Evolutionary conservation across 1,140 invertebrate species (phyloP).

Genomic region (Rhopalosiphum padi): DNA sequence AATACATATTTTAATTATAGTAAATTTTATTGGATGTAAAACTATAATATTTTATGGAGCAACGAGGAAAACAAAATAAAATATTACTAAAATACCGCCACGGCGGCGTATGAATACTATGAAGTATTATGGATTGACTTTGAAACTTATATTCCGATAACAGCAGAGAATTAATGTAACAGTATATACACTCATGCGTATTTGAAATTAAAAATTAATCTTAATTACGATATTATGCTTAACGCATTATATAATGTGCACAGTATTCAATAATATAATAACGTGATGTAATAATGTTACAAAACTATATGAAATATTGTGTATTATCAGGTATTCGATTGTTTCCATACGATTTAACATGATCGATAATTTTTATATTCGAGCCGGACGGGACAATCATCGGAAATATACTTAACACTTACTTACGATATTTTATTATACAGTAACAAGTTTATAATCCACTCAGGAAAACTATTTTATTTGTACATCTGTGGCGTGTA

Average conservation of each 20-base stretch:
- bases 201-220: conserved; percentile 9
- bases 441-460: conserved; percentile 2
- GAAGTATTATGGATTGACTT: neutral
- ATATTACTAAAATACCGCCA: neutral
- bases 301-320: neutral
- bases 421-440: neutral
- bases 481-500: neutral
- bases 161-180: neutral
- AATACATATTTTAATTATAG: neutral
- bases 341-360: no score
- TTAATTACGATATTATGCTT: neutral
- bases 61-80: neutral
- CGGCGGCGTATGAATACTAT: neutral
- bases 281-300: neutral
- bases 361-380: neutral
- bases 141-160: conserved; percentile 6
- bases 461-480: conserved; percentile 11
- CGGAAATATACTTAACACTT: neutral
- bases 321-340: no score
- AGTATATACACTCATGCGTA: neutral
- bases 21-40: neutral
- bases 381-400: neutral
- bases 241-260: no score
- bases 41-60: neutral
- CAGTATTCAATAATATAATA: neutral